These are phyloP conservation scores for Lepidurus apus DNA, from an alignment of 1,140 invertebrate genomes.

Conservation along the genomic window DNA sequence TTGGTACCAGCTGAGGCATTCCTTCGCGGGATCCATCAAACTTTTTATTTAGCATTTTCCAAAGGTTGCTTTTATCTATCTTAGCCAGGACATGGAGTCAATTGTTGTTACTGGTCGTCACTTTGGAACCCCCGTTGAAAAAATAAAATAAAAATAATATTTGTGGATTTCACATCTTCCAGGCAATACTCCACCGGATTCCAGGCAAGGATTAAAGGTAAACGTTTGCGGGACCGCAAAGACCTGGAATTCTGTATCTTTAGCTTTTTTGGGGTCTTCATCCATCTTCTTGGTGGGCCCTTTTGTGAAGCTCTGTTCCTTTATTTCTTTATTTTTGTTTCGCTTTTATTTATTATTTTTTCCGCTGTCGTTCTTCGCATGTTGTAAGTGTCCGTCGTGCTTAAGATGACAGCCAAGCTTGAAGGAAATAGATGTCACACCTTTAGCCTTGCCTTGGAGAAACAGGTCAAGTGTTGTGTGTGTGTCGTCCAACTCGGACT, in stretches of 20 bases:
- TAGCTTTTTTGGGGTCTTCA: not conserved
- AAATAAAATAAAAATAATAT: too few species aligned
- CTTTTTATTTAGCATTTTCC: too few species aligned
- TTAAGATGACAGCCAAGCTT: not conserved
- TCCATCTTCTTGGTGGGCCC: slow-evolving; percentile 5
- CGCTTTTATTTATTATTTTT: slow-evolving; percentile 12
- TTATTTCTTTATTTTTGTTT: slow-evolving; percentile 2
- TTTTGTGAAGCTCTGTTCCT: not conserved
- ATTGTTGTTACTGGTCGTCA: too few species aligned
- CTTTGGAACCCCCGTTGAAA: too few species aligned
- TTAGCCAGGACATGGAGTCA: too few species aligned
- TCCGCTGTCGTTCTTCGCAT: not conserved
- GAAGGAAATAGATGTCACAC: slow-evolving; percentile 17
- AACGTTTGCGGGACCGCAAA: not conserved
- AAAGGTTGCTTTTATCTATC: too few species aligned
- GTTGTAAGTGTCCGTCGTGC: not conserved
- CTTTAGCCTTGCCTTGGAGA: slow-evolving; percentile 13
- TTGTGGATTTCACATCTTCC: too few species aligned
- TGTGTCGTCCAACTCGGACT: not conserved
- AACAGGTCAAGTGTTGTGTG: slow-evolving; percentile 7
- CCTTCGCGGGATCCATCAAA: not conserved
- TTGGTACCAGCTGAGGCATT: not conserved
- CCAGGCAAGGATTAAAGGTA: not conserved
- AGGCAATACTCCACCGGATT: too few species aligned
- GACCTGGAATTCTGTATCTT: not conserved